These are phyloP conservation scores for Crotalus helleri DNA, from an alignment of 2,113 vertebrate species.

Conservation along the genomic window DNA sequence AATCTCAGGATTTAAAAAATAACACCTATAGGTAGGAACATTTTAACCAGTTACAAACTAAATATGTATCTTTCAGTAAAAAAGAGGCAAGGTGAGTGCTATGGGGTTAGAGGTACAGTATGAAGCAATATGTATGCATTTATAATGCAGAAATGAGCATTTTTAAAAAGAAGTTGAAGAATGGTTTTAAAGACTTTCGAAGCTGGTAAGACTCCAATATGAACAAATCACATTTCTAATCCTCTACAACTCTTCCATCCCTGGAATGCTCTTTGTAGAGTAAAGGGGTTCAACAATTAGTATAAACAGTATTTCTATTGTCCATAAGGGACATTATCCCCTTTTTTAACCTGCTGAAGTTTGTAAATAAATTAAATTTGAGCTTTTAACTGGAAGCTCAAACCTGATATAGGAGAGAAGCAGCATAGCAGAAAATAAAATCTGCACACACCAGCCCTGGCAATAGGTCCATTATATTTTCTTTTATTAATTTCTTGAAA, in stretches of 20 bases:
- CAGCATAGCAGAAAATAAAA: background rate
- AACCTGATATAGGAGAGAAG: background rate
- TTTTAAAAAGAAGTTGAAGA: background rate
- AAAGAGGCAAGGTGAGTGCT: background rate
- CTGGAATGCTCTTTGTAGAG: background rate
- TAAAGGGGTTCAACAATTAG: background rate
- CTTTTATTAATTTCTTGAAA: background rate
- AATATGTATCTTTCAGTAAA: background rate
- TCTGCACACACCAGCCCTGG: background rate
- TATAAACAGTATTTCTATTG: background rate
- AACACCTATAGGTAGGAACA: background rate
- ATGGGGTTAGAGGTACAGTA: background rate
- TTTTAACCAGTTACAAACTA: background rate
- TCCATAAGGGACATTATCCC: background rate
- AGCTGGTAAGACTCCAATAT: background rate
- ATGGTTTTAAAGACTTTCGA: background rate
- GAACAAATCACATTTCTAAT: background rate
- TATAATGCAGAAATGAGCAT: background rate
- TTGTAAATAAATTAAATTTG: background rate
- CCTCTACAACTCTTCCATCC: background rate
- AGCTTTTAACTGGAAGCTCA: background rate
- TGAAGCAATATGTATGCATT: background rate
- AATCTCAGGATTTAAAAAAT: background rate
- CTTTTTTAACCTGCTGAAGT: background rate
- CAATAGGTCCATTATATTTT: background rate